Percentiles rank a stretch among this genome's conserved stretches.
Evolutionary conservation across 2,888 invertebrate genomes (phyloP).

Genomic region (Euphydryas editha): DNA sequence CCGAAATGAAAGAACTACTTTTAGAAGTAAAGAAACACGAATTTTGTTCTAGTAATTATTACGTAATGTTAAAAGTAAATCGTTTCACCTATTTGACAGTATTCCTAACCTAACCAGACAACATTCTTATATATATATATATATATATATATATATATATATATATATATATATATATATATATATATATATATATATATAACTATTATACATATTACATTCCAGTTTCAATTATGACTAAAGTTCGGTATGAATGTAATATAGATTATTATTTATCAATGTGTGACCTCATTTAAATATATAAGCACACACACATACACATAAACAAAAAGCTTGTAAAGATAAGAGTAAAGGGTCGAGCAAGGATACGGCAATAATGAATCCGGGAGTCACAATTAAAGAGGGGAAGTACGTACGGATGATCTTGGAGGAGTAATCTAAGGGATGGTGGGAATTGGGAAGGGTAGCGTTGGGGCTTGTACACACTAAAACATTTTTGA

Average conservation of each 20-base stretch:
- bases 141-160: too few species aligned
- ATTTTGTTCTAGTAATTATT: too few species aligned
- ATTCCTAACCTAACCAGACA: too few species aligned
- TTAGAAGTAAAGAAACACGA: too few species aligned
- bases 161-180: too few species aligned
- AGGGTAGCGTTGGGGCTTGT: conserved; percentile 42
- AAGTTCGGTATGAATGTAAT: neutral
- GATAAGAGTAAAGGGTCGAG: conserved; percentile 74
- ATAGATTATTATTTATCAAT: neutral
- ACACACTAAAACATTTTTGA: conserved; percentile 7
- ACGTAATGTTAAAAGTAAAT: too few species aligned
- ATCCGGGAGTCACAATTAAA: conserved; percentile 80
- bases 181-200: too few species aligned
- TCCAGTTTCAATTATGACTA: too few species aligned
- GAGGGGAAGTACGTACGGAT: conserved; percentile 77
- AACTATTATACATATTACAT: too few species aligned
- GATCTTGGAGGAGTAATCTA: conserved; percentile 78
- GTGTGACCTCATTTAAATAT: neutral
- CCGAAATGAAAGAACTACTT: too few species aligned
- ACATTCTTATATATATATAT: too few species aligned
- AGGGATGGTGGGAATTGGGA: conserved; percentile 49
- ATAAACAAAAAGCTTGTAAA: conserved; percentile 57
- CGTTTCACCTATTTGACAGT: too few species aligned
- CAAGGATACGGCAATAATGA: conserved; percentile 80
- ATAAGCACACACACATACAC: conserved; percentile 29